phyloP scores from a whole-genome alignment of 2,113 vertebrate genomes.

The Labeo catla region DNA sequence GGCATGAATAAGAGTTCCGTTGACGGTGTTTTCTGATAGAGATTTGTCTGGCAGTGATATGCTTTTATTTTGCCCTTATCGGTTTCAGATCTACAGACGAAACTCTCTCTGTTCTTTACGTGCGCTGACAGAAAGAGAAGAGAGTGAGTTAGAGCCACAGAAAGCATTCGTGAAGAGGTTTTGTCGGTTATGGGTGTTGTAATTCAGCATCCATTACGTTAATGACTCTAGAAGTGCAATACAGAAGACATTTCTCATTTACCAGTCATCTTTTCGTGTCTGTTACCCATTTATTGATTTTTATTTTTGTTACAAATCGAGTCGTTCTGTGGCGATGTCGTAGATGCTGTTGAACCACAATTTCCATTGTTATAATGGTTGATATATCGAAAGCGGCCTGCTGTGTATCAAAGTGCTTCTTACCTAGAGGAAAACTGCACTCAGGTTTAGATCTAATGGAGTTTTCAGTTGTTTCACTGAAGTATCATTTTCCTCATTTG shows the following conservation, averaged over 20 bases:
- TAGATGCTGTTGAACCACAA: background rate
- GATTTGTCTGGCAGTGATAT: slow-evolving; percentile 21
- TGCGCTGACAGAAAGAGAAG: slow-evolving; percentile 1
- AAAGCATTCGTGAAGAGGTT: background rate
- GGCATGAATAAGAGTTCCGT: slow-evolving; percentile 34
- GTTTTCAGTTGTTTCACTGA: slow-evolving; percentile 6
- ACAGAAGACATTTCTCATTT: slow-evolving; percentile 26
- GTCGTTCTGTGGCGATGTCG: background rate
- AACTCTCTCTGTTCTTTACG: slow-evolving; percentile 15
- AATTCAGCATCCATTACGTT: slow-evolving; percentile 20
- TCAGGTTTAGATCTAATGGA: background rate
- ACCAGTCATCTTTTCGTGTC: background rate
- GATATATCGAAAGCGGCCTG: background rate
- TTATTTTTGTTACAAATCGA: slow-evolving; percentile 27
- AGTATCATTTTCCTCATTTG: background rate
- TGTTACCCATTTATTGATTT: slow-evolving; percentile 33
- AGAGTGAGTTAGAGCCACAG: background rate
- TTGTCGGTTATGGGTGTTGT: slow-evolving; percentile 18
- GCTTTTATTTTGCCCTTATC: slow-evolving; percentile 35
- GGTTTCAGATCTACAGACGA: background rate
- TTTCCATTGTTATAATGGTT: slow-evolving; percentile 5
- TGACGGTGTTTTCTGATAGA: background rate
- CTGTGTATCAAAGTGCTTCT: slow-evolving; percentile 1
- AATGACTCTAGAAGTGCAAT: slow-evolving; percentile 28
- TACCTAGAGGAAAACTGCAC: background rate